Evolutionary conservation across 2,797 vertebrate genomes (phyloP).

Genomic region (Varecia variegata): DNA sequence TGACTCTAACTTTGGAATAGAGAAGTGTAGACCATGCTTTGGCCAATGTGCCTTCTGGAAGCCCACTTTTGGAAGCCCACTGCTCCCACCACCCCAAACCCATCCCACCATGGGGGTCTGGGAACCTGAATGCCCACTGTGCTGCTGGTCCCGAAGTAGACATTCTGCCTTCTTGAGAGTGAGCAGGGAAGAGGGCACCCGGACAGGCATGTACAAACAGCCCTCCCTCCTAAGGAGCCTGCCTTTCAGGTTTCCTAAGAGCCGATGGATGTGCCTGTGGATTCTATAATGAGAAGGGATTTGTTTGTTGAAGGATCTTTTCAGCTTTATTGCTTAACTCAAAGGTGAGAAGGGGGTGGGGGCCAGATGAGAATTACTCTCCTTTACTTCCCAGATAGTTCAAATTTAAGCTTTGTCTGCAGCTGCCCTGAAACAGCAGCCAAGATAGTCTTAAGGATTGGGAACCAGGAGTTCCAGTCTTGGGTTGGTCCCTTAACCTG

Average conservation of each 20-base stretch:
- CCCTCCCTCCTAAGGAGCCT: slow-evolving; percentile 71
- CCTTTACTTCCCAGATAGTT: slow-evolving; percentile 34
- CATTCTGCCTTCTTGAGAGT: slow-evolving; percentile 76
- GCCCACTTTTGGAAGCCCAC: neutral
- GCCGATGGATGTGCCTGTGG: slow-evolving; percentile 64
- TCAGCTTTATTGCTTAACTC: slow-evolving; percentile 81
- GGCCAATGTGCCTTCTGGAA: neutral
- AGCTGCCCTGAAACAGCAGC: slow-evolving; percentile 10
- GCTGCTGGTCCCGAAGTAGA: slow-evolving; percentile 72
- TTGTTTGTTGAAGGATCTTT: slow-evolving; percentile 84
- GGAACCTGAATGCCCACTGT: slow-evolving; percentile 22
- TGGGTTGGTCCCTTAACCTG: neutral
- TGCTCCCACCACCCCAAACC: neutral
- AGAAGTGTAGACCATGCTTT: neutral
- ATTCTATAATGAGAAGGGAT: slow-evolving; percentile 80
- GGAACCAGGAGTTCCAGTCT: neutral
- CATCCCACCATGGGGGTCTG: neutral
- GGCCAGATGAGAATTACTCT: slow-evolving; percentile 49
- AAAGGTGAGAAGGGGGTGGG: slow-evolving; percentile 78
- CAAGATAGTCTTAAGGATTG: neutral
- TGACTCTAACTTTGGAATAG: neutral
- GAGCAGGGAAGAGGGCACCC: slow-evolving; percentile 78
- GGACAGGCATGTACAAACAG: slow-evolving; percentile 82
- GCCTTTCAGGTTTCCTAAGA: slow-evolving; percentile 83
- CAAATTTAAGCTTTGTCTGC: slow-evolving; percentile 51